Evolutionary conservation across 2,888 invertebrate genomes (phyloP), one percentile per base, ranked within the genome.

Genomic region (Autographa gamma): DNA sequence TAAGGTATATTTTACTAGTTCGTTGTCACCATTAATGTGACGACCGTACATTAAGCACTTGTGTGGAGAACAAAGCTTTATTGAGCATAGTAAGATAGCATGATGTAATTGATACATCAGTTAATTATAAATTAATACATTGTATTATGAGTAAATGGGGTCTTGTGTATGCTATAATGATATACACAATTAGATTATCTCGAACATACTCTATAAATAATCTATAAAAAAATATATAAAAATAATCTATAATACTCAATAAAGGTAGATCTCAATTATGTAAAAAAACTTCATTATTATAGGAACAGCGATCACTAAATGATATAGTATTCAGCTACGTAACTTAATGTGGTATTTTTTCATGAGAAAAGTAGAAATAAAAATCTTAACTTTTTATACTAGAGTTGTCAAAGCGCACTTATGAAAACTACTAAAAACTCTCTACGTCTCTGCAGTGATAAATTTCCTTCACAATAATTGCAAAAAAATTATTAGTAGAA

Each of bases 61-160:
- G 66, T 59, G 31, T 73, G 52, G 9, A 19, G 60, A 72, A 82
- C 82, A 82, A 82, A 70, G 80, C 69, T 48, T 66, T 75, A 73
- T 71, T 82, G 80, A 75, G 31, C 34, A 67, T 73, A 76, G 65
- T 76, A 68, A 71, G 68, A 74, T 66, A 59, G 71, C 70, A 63
- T 74, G 60, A 71, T 66, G 70, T 67, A 75, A 72, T 64, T 75
- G 60, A 52, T 74, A 58, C 25, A 43, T n/a, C 60, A 70, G 71
- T 68, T 66, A 68, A 71, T 77, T 70, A 70, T 66, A 75, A 67
- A 66, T 68, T 74, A 66, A 66, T 71, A 78, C 81, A 73, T 73
- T 79, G 79, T 81, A 63, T 74, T 77, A 14, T 18, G 32, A 31
- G 64, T 65, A 67, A 77, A 77, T 73, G 67, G 52, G 25, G 48